phyloP scores from a whole-genome alignment of 2,888 invertebrate species.

The Trachelus stipa region DNA sequence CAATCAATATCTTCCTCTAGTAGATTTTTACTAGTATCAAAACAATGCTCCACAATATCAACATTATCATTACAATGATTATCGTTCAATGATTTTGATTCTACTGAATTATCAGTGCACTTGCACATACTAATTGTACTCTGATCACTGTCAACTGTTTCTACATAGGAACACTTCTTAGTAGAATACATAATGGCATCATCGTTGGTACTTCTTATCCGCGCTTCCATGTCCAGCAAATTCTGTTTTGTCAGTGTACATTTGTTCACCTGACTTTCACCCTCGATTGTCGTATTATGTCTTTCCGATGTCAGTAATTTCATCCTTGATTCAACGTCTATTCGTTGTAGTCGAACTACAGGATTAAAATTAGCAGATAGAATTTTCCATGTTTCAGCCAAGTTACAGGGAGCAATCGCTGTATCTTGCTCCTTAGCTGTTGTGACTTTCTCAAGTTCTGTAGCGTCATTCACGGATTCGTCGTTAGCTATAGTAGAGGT shows the following conservation, averaged over 20 bases:
- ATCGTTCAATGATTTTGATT: neutral
- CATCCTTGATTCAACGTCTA: neutral
- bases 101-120: conserved; percentile 19
- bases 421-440: neutral
- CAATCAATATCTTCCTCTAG: neutral
- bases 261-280: neutral
- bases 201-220: neutral
- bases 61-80: neutral
- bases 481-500: neutral
- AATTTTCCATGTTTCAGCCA: neutral
- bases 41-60: neutral
- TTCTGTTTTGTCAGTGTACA: neutral
- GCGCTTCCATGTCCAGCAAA: neutral
- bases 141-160: conserved; percentile 32
- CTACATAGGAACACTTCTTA: neutral
- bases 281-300: neutral
- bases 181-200: neutral
- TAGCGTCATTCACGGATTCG: neutral
- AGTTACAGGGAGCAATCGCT: neutral
- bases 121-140: conserved; percentile 40
- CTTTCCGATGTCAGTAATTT: neutral
- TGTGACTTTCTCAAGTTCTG: neutral
- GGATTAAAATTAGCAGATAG: neutral
- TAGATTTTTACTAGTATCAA: neutral
- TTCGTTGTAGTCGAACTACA: conserved; percentile 9